phyloP scores from a whole-genome alignment of 2,113 vertebrate genomes.

The Indicator maculatus region DNA sequence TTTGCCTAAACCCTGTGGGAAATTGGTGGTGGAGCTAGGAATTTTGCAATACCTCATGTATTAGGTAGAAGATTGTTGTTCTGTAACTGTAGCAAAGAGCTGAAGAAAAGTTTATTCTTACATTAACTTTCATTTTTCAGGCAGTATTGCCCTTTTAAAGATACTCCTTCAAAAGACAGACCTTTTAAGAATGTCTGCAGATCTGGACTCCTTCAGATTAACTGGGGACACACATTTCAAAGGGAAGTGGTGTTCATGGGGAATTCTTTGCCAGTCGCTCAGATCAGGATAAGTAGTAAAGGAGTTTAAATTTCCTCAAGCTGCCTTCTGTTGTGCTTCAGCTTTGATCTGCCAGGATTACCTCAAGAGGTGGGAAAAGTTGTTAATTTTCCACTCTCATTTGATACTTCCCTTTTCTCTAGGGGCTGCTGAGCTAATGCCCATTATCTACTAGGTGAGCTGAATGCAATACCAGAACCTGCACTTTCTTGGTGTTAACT shows the following conservation, averaged over 20 bases:
- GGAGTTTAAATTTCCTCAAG: conserved; percentile 56
- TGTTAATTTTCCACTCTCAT: conserved; percentile 42
- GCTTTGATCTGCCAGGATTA: conserved; percentile 67
- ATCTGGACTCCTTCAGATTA: conserved; percentile 47
- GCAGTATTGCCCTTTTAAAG: conserved; percentile 34
- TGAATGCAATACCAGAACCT: not conserved
- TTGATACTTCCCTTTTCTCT: conserved; percentile 11
- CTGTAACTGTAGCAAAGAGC: not conserved
- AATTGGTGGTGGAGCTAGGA: not conserved
- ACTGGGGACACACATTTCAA: conserved; percentile 56
- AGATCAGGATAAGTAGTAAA: conserved; percentile 54
- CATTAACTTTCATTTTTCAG: conserved; percentile 7
- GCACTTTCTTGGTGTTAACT: not conserved
- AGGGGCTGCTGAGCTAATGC: not conserved
- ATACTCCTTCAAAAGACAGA: conserved; percentile 48
- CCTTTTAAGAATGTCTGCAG: conserved; percentile 61
- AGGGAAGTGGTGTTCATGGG: conserved; percentile 11
- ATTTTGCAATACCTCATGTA: not conserved
- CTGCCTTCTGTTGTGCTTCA: conserved; percentile 53
- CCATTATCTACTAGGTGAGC: not conserved
- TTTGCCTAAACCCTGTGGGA: not conserved
- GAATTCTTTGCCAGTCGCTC: conserved; percentile 31
- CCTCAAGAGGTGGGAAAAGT: conserved; percentile 39
- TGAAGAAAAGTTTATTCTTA: conserved; percentile 13
- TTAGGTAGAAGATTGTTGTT: not conserved